Conservation (phyloP, 2,888 invertebrate genomes). For the Ctena decussata region DNA sequence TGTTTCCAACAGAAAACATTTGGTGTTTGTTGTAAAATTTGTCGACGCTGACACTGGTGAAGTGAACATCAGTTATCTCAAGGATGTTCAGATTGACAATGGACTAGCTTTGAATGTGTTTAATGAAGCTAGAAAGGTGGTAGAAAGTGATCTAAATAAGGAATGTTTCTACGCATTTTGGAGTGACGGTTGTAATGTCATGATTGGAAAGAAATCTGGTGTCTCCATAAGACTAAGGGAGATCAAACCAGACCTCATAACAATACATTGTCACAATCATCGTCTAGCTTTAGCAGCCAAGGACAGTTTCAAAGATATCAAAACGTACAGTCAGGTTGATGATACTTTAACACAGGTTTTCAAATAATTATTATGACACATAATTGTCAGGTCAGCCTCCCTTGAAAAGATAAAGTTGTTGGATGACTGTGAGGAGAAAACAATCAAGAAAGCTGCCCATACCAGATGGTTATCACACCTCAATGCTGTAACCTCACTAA, state of each 20-base stretch:
- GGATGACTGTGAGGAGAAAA: background rate
- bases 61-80: constrained; percentile 11
- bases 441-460: constrained; percentile 34
- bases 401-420: background rate
- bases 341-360: no score
- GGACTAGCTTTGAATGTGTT: constrained; percentile 13
- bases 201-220: constrained; percentile 35
- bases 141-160: background rate
- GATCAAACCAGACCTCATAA: constrained; percentile 29
- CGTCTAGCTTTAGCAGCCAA: no score
- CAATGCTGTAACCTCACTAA: constrained; percentile 28
- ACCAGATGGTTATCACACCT: constrained; percentile 36
- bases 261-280: constrained; percentile 36
- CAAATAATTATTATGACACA: no score
- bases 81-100: constrained; percentile 32
- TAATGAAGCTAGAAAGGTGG: constrained; percentile 23
- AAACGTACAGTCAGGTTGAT: no score
- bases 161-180: constrained; percentile 28
- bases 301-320: no score
- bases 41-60: no score
- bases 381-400: background rate
- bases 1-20: no score
- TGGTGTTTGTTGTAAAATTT: no score
- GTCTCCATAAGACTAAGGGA: constrained; percentile 28
- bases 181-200: constrained; percentile 32